Conservation (phyloP, 1,140 invertebrate genomes). For the Drepana arcuata region DNA sequence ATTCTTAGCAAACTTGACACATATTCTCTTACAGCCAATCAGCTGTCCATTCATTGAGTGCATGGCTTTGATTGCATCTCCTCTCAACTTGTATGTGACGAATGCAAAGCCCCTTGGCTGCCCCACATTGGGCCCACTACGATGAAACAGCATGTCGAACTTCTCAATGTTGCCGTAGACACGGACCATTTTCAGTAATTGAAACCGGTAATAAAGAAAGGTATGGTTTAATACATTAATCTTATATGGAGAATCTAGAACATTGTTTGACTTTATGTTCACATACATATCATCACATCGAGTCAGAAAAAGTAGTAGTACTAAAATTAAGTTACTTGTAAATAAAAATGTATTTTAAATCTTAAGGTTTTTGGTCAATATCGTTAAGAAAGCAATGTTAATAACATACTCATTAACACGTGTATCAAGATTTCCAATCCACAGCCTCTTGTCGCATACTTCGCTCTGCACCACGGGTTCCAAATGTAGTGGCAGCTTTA, state of each 20-base stretch:
- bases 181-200: slow-evolving; percentile 94
- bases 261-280: too few species aligned
- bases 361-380: too few species aligned
- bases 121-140: slow-evolving; percentile 87
- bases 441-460: slow-evolving; percentile 82
- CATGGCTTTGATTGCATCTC: slow-evolving; percentile 79
- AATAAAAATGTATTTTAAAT: too few species aligned
- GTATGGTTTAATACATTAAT: slow-evolving; percentile 52
- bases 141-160: slow-evolving; percentile 95
- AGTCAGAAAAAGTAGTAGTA: too few species aligned
- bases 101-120: slow-evolving; percentile 95
- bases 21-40: slow-evolving; percentile 82
- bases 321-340: too few species aligned
- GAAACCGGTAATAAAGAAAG: slow-evolving; percentile 83
- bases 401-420: slow-evolving; percentile 96
- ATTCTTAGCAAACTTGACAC: slow-evolving; percentile 87
- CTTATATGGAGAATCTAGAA: too few species aligned
- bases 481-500: slow-evolving; percentile 72
- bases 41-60: slow-evolving; percentile 81
- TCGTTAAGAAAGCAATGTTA: too few species aligned
- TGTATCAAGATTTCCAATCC: slow-evolving; percentile 92
- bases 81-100: slow-evolving; percentile 83
- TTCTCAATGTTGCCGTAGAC: slow-evolving; percentile 92
- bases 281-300: too few species aligned
- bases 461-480: slow-evolving; percentile 73